A percentile compares a stretch with the other conserved stretches of the same genome.
phyloP scores from a whole-genome alignment of 2,797 vertebrate species.

The Cheirogaleus major region DNA sequence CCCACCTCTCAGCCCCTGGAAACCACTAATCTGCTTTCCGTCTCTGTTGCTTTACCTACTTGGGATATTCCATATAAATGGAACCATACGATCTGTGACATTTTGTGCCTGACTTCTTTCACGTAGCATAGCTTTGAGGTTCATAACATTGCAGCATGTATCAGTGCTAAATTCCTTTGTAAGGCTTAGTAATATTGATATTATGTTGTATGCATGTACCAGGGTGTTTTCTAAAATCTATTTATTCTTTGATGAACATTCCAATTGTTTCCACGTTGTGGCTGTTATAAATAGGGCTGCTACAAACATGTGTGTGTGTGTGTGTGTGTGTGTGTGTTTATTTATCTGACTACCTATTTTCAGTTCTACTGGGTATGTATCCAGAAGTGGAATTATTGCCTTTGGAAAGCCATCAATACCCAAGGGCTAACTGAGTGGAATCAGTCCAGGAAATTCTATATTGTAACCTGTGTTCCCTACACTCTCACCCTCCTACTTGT shows the following conservation, averaged over 20 bases:
- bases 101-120: not conserved
- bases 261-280: not conserved
- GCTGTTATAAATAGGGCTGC: not conserved
- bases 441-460: not conserved
- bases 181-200: not conserved
- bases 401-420: not conserved
- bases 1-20: not conserved
- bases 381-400: not conserved
- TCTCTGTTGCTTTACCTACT: not conserved
- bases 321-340: not conserved
- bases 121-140: not conserved
- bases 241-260: not conserved
- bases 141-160: not conserved
- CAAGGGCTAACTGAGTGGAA: not conserved
- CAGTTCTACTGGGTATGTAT: not conserved
- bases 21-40: not conserved
- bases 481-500: accelerated
- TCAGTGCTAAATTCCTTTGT: not conserved
- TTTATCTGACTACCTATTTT: not conserved
- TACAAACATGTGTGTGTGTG: not conserved
- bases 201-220: not conserved
- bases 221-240: not conserved
- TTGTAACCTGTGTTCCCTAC: not conserved
- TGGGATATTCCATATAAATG: not conserved
- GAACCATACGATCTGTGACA: not conserved